Conservation (phyloP, 1,140 invertebrate genomes). For the Drosophila arizonae region DNA sequence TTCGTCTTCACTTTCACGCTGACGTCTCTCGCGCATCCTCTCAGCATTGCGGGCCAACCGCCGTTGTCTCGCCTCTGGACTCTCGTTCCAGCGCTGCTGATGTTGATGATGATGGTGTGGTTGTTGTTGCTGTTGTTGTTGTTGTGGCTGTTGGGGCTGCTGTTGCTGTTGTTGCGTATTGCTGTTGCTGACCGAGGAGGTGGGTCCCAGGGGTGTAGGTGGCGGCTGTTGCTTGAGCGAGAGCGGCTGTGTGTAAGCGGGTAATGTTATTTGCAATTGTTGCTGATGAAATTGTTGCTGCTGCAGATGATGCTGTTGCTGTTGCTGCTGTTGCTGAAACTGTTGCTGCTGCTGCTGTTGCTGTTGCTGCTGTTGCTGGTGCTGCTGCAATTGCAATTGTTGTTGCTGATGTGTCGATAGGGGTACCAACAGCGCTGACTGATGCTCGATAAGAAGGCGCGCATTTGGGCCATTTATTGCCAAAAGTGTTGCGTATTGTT, state of each 20-base stretch:
- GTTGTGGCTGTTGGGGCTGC: constrained; percentile 6
- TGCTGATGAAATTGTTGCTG: constrained; percentile 68
- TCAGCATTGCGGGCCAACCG: constrained; percentile 82
- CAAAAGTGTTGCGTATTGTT: constrained; percentile 76
- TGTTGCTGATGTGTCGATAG: constrained; percentile 74
- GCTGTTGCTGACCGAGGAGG: constrained; percentile 45
- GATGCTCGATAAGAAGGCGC: constrained; percentile 79
- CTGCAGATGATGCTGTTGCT: constrained; percentile 43
- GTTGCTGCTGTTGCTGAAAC: constrained; percentile 60
- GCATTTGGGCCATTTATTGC: constrained; percentile 80
- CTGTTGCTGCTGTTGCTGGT: constrained; percentile 64
- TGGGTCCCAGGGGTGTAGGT: constrained; percentile 62
- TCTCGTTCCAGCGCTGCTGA: constrained; percentile 82
- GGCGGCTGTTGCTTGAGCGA: constrained; percentile 68
- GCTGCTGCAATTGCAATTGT: constrained; percentile 66
- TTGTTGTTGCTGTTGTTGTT: constrained; percentile 20
- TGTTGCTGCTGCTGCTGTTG: constrained; percentile 48
- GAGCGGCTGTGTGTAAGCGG: constrained; percentile 58
- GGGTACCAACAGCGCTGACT: constrained; percentile 77
- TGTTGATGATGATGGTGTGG: constrained; percentile 47
- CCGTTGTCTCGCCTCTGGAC: constrained; percentile 77
- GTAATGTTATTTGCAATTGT: constrained; percentile 62
- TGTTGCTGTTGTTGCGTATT: constrained; percentile 16
- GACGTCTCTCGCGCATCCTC: constrained; percentile 80
- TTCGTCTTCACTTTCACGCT: constrained; percentile 80